Evolutionary conservation across 2,888 invertebrate species (phyloP).

Genomic region (Agriopis marginaria): DNA sequence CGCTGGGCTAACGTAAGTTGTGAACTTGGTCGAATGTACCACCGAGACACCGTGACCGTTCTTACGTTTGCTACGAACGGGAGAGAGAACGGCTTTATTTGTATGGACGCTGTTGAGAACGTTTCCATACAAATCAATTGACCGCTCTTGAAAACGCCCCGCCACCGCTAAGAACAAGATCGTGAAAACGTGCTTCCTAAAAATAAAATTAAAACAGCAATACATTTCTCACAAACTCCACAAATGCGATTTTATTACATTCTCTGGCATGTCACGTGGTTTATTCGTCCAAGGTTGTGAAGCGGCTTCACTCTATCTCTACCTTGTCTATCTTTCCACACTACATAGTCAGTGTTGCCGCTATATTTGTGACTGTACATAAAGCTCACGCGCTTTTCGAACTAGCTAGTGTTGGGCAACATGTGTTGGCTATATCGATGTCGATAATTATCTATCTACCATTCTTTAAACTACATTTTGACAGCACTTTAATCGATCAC

Average conservation of each 20-base stretch:
- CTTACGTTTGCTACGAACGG: background rate
- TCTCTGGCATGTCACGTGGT: constrained; percentile 8
- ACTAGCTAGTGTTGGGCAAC: constrained; percentile 38
- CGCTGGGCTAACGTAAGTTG: constrained; percentile 49
- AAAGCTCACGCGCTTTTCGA: constrained; percentile 49
- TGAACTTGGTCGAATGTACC: constrained; percentile 22
- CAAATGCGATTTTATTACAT: background rate
- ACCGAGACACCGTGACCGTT: background rate
- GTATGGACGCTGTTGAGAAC: background rate
- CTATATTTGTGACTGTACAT: constrained; percentile 50
- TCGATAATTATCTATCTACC: background rate
- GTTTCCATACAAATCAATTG: background rate
- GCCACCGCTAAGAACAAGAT: no score
- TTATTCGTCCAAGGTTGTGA: constrained; percentile 11
- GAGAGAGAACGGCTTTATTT: background rate
- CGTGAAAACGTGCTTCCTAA: no score
- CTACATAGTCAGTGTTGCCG: constrained; percentile 42
- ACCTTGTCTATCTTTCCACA: constrained; percentile 26
- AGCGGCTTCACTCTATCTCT: constrained; percentile 35
- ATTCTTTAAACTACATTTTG: background rate
- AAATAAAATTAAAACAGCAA: no score
- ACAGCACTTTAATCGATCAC: background rate
- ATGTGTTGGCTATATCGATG: constrained; percentile 12
- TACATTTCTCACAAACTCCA: no score
- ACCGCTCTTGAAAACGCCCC: background rate